These are phyloP conservation scores for Sus scrofa DNA, from an alignment of 2,113 vertebrate species.

Conservation along the genomic window DNA sequence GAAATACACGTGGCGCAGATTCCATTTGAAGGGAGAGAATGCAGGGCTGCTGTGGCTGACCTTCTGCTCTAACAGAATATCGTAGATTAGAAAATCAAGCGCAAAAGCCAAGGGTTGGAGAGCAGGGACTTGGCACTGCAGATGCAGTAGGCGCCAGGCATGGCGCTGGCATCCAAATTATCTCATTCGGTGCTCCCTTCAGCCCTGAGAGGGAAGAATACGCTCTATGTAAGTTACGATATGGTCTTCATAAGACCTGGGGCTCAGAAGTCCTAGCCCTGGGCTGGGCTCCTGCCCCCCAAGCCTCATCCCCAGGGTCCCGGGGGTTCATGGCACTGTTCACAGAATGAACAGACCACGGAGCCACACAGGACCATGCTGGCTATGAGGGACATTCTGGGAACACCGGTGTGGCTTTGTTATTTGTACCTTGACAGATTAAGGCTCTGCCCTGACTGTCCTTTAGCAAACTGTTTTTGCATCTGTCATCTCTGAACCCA, in stretches of 20 bases:
- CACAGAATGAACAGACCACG: accelerated
- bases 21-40: neutral
- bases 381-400: accelerated
- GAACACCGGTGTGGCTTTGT: neutral
- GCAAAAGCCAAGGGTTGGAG: accelerated
- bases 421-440: neutral
- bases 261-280: neutral
- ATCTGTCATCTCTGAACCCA: neutral
- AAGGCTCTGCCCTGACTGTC: neutral
- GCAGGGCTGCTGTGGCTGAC: neutral
- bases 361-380: accelerated
- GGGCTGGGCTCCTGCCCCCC: neutral
- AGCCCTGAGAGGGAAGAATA: neutral
- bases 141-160: neutral
- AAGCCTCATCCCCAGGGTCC: neutral
- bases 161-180: accelerated
- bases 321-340: accelerated
- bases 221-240: neutral
- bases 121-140: neutral
- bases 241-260: neutral
- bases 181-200: neutral
- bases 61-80: neutral
- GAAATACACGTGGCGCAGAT: neutral
- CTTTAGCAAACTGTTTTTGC: neutral
- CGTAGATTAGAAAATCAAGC: neutral